Percentiles rank a stretch among this genome's conserved stretches.
Conservation (phyloP, 2,888 invertebrate species). For the Oscheius onirici region DNA sequence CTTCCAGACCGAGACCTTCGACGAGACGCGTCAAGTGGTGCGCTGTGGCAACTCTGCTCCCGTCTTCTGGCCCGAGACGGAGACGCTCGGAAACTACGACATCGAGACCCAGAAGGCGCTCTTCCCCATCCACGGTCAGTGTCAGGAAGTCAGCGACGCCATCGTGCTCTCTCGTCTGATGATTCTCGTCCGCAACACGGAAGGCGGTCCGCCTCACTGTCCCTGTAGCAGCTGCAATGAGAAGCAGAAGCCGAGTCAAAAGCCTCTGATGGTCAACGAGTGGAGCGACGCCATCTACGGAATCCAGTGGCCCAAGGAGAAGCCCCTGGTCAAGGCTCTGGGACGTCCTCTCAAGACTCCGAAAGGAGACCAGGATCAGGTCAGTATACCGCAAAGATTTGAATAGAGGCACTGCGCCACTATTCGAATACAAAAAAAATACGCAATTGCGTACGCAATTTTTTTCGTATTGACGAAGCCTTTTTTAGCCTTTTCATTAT, state of each 20-base stretch:
- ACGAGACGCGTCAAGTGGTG: constrained; percentile 27
- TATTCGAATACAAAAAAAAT: too few relatives aligned
- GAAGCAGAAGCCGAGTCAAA: background rate
- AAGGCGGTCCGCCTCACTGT: constrained; percentile 28
- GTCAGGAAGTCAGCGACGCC: constrained; percentile 26
- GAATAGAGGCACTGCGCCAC: too few relatives aligned
- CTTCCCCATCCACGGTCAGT: constrained; percentile 34
- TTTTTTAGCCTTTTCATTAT: too few relatives aligned
- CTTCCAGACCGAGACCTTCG: too few relatives aligned
- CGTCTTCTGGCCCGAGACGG: constrained; percentile 41
- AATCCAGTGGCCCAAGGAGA: constrained; percentile 38
- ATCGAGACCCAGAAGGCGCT: constrained; percentile 29
- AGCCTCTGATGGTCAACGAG: constrained; percentile 38
- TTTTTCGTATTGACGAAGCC: too few relatives aligned
- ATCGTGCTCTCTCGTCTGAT: constrained; percentile 5
- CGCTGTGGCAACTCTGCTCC: constrained; percentile 40
- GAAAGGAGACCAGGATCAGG: constrained; percentile 38
- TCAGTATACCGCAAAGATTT: too few relatives aligned
- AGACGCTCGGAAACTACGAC: constrained; percentile 36
- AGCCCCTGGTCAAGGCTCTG: constrained; percentile 23
- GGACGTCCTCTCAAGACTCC: constrained; percentile 30
- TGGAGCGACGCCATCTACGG: constrained; percentile 50
- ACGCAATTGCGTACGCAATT: too few relatives aligned
- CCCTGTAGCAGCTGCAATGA: constrained; percentile 11
- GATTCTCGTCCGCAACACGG: constrained; percentile 7